Base-by-base conservation (phyloP, 2,797 vertebrate species). In the Carduelis carduelis region DNA sequence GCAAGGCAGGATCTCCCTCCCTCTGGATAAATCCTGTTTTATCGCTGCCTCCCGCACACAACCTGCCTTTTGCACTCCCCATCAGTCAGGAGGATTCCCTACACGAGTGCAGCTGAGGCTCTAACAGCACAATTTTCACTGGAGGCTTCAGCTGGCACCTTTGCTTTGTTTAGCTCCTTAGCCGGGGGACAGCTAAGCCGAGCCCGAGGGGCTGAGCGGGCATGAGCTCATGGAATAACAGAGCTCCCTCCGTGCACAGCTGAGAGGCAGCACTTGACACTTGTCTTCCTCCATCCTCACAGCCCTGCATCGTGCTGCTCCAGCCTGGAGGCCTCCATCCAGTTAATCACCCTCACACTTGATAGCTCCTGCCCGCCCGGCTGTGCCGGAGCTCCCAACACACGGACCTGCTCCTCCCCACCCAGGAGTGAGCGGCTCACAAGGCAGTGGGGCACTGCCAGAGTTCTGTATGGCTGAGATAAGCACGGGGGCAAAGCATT, bases 231-330 rank as follows among this genome's bases (percentile, higher is more conserved):
- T 60, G 85, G 93, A 94, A 83, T 6, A 83, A n/a, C 46, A 55
- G 3, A 89, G 76, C 65, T 83, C 15, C 41, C 41, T 41, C 44
- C 28, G 0, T 6, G 61, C 17, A 15, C 91, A 91, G 90, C 91
- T 93, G 91, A 95, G 93, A 94, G 88, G 39, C 93, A 88, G 20
- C 93, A 76, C 66, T 72, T 88, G 85, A 79, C 94, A 90, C 70
- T 66, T 72, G 61, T 70, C 87, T 72, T 21, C 79, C 9, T 61
- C 91, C 85, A 14, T 88, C 90, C 71, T 35, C 66, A 9, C 77
- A 76, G 85, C 69, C 65, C 6, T 0, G 53, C 37, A 3, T 74
- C 35, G 50, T 52, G 87, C 74, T 65, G 65, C 70, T 87, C 46
- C 49, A 83, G 55, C 56, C 70, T 46, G 27, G 50, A 28, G 69